Evolutionary conservation across 64 coral and sea anemone species (phyloP).

Genomic region (Acropora tenuis): DNA sequence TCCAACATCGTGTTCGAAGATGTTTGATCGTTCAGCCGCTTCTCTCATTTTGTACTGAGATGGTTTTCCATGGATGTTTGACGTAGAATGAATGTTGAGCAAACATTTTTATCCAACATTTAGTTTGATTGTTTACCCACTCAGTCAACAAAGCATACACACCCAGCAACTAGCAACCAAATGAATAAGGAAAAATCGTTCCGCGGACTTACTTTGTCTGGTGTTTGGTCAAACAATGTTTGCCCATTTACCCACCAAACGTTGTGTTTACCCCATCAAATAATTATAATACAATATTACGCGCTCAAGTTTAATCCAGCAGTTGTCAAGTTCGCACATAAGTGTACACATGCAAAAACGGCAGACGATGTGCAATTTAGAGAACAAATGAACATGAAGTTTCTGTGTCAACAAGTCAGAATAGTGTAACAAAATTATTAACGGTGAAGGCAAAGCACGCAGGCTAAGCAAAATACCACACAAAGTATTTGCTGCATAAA

Average conservation of each 20-base stretch:
- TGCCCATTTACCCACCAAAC: neutral
- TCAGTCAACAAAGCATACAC: neutral
- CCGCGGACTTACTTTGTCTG: neutral
- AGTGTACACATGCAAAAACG: constrained; percentile 22
- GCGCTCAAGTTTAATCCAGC: neutral
- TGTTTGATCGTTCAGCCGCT: too few species aligned
- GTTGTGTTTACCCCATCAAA: constrained; percentile 4
- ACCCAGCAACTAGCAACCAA: neutral
- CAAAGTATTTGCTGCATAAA: constrained; percentile 20
- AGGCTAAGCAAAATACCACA: neutral
- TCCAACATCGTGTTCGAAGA: too few species aligned
- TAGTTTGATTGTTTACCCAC: too few species aligned
- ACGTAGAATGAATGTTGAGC: too few species aligned
- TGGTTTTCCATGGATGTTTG: too few species aligned
- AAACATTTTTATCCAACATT: too few species aligned
- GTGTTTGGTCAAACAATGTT: neutral
- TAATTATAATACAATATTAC: constrained; percentile 15
- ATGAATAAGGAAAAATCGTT: neutral
- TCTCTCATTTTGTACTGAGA: too few species aligned
- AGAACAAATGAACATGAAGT: neutral
- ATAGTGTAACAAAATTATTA: constrained; percentile 5
- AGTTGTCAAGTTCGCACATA: neutral
- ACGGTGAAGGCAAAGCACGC: constrained; percentile 5
- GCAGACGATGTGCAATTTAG: constrained; percentile 2
- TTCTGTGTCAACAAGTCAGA: neutral